phyloP scores from a whole-genome alignment of 2,888 invertebrate species.

The Teinopalpus imperialis region DNA sequence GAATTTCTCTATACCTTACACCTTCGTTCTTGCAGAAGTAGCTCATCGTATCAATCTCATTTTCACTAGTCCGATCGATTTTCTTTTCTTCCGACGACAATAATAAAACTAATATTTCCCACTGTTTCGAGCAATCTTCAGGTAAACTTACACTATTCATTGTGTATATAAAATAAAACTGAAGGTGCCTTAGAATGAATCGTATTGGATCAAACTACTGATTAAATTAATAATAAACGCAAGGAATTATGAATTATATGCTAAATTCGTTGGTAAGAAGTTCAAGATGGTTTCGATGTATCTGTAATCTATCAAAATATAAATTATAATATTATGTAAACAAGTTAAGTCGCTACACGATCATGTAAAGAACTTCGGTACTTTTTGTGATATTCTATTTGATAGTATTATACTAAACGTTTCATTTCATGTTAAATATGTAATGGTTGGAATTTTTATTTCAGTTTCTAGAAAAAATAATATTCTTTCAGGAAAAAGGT shows the following conservation, averaged over 20 bases:
- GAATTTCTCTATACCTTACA: slow-evolving; percentile 54
- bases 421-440: slow-evolving; percentile 1
- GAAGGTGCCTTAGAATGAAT: neutral
- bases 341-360: neutral
- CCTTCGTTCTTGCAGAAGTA: slow-evolving; percentile 66
- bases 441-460: too few relatives aligned
- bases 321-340: neutral
- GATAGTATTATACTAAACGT: slow-evolving; percentile 1
- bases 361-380: neutral
- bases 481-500: too few relatives aligned
- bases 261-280: too few relatives aligned
- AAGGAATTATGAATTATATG: too few relatives aligned
- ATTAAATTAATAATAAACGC: too few relatives aligned
- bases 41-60: slow-evolving; percentile 63
- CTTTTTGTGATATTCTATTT: neutral
- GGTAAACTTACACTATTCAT: slow-evolving; percentile 56
- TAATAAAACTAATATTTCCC: slow-evolving; percentile 67
- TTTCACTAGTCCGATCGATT: slow-evolving; percentile 60
- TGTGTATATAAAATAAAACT: slow-evolving; percentile 28
- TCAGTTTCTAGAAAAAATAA: too few relatives aligned
- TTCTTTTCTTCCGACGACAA: slow-evolving; percentile 71
- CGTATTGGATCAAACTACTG: slow-evolving; percentile 2
- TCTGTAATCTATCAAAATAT: neutral
- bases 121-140: slow-evolving; percentile 65
- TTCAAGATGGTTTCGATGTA: too few relatives aligned